Evolutionary conservation across 2,888 invertebrate species (phyloP).

Genomic region (Eristalis intricaria): DNA sequence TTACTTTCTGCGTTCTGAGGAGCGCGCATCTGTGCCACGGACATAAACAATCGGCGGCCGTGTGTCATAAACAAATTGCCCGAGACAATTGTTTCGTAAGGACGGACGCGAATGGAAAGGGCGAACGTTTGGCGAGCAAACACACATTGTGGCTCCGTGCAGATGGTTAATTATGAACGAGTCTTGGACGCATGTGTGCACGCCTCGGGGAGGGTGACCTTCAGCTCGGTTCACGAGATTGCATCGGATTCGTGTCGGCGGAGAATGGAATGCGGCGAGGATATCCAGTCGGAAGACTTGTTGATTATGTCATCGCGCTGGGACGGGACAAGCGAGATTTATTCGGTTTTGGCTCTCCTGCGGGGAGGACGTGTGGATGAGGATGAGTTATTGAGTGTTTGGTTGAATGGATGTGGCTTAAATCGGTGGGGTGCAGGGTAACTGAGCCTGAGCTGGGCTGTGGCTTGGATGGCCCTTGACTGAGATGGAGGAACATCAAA

Average conservation of each 20-base stretch:
- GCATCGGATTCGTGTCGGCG: not conserved
- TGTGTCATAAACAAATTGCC: conserved; percentile 57
- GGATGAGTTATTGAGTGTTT: too few relatives aligned
- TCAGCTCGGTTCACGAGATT: conserved; percentile 41
- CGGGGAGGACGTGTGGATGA: too few relatives aligned
- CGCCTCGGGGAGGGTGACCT: conserved; percentile 20
- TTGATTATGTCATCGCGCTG: conserved; percentile 47
- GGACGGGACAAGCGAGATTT: not conserved
- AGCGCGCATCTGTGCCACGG: conserved; percentile 10
- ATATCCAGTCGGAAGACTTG: conserved; percentile 28
- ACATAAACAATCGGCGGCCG: conserved; percentile 35
- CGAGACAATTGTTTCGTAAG: conserved; percentile 18
- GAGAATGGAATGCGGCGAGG: conserved; percentile 39
- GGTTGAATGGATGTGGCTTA: too few relatives aligned
- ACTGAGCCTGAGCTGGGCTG: too few relatives aligned
- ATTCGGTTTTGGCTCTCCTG: too few relatives aligned
- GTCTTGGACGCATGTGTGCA: not conserved
- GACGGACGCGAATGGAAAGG: not conserved
- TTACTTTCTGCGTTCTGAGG: conserved; percentile 56
- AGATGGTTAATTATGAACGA: conserved; percentile 35
- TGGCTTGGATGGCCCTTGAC: too few relatives aligned
- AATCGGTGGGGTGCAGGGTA: too few relatives aligned
- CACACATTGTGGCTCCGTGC: not conserved
- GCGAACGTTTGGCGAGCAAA: not conserved
- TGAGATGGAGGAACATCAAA: too few relatives aligned